A percentile compares a stretch with the other conserved stretches of the same genome.
phyloP scores from a whole-genome alignment of 2,888 invertebrate species.

The Spodoptera littoralis region DNA sequence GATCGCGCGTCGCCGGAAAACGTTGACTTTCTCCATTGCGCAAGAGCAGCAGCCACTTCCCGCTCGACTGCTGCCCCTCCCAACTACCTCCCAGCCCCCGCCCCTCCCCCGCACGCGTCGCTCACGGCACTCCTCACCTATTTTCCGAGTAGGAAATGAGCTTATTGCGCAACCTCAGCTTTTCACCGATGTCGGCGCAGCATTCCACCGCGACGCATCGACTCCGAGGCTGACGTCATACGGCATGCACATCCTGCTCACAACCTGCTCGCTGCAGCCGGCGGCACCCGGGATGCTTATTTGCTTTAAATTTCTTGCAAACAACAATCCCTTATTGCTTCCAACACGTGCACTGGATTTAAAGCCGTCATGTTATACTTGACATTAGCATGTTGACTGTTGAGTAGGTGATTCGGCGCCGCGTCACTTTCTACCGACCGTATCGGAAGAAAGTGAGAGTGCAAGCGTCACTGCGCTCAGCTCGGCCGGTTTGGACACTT shows the following conservation, averaged over 20 bases:
- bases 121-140: slow-evolving; percentile 81
- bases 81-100: slow-evolving; percentile 29
- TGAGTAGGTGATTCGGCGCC: slow-evolving; percentile 56
- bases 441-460: slow-evolving; percentile 68
- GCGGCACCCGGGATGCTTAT: too few species aligned
- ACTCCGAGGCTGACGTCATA: slow-evolving; percentile 58
- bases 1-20: slow-evolving; percentile 85
- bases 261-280: too few species aligned
- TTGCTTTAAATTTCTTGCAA: too few species aligned
- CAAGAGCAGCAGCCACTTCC: slow-evolving; percentile 81
- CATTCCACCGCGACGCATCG: slow-evolving; percentile 63
- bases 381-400: slow-evolving; percentile 39
- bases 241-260: slow-evolving; percentile 35
- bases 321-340: neutral
- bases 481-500: slow-evolving; percentile 50
- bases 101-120: slow-evolving; percentile 46
- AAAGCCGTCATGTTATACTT: slow-evolving; percentile 20
- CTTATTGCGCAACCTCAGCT: slow-evolving; percentile 75
- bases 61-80: slow-evolving; percentile 63
- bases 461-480: slow-evolving; percentile 52
- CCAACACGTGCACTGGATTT: neutral
- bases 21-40: slow-evolving; percentile 85
- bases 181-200: slow-evolving; percentile 71
- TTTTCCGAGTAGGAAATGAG: slow-evolving; percentile 82
- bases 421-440: slow-evolving; percentile 64